phyloP scores from a whole-genome alignment of 1,140 invertebrate species.

The Saccostrea cuccullata region DNA sequence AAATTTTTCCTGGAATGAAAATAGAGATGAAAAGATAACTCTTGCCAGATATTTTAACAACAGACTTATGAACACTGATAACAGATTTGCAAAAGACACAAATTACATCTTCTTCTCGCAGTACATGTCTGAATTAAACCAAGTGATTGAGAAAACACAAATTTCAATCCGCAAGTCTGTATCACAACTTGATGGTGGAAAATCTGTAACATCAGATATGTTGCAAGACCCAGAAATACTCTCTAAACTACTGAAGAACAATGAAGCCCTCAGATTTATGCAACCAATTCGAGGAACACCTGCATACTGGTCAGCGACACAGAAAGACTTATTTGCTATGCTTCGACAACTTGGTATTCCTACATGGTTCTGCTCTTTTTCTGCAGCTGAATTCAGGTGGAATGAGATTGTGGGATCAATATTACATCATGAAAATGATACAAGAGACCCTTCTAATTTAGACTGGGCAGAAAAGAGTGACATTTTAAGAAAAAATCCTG shows the following conservation, averaged over 20 bases:
- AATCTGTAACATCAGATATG: neutral
- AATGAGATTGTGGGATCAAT: neutral
- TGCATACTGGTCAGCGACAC: too few species aligned
- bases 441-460: constrained; percentile 3
- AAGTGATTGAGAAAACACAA: too few species aligned
- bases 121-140: constrained; percentile 33
- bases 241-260: constrained; percentile 35
- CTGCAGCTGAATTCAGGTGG: constrained; percentile 40
- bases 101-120: constrained; percentile 44
- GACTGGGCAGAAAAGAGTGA: too few species aligned
- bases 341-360: too few species aligned
- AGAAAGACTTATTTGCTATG: too few species aligned
- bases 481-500: too few species aligned
- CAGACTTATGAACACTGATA: neutral
- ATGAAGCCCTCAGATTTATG: constrained; percentile 55
- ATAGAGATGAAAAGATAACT: too few species aligned
- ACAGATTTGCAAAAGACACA: constrained; percentile 39
- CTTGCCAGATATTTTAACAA: too few species aligned
- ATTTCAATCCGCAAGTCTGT: too few species aligned
- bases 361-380: too few species aligned
- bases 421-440: constrained; percentile 40
- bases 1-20: too few species aligned
- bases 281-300: constrained; percentile 43
- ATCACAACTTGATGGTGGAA: neutral
- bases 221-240: constrained; percentile 25